Base-by-base conservation (phyloP, 2,113 vertebrate genomes). In the Coryphaenoides rupestris region DNA sequence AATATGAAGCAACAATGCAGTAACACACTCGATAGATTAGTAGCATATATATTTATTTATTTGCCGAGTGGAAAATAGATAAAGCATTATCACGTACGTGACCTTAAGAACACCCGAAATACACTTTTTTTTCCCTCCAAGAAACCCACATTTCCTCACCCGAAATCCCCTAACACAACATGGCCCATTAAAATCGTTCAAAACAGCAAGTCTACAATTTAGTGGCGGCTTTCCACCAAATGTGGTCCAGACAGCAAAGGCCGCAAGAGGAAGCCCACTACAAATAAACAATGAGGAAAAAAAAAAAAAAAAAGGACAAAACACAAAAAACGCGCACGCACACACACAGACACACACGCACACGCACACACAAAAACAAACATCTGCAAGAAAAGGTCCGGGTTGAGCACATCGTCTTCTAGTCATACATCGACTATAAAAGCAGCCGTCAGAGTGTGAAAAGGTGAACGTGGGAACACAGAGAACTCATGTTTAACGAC, bases 171-270 rank as follows among this genome's bases (percentile, higher is more conserved):
- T 63, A 16, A 77, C 76, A 79, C 76, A 63, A 72, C 53, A 75
- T 78, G 70, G 69, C 59, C 81, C 79, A 76, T 68, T 86, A 79
- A 80, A 89, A 78, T 52, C 78, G 60, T 69, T 84, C 74, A 83
- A 70, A 87, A 84, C 70, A 76, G 19, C 84, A 62, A 79, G 84
- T 62, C 78, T 82, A 83, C 60, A 86, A 69, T 81, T 87, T 86
- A 80, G 63, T 79, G 62, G 7, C 52, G 74, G 74, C 83, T 73
- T 66, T 72, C 49, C 70, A 60, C 66, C 75, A 87, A 88, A 85
- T 68, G 81, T 76, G 84, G 86, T 75, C 62, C 76, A 90, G 86
- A 86, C 75, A 88, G 69, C 69, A 77, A 86, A 79, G 65, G 69
- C 71, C 47, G 64, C 65, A 67, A 68, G 87, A 80, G 59, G 59